Evolutionary conservation across 2,888 invertebrate genomes (phyloP), one percentile per base, ranked within the genome.

Genomic region (Didymodactylos carnosus): DNA sequence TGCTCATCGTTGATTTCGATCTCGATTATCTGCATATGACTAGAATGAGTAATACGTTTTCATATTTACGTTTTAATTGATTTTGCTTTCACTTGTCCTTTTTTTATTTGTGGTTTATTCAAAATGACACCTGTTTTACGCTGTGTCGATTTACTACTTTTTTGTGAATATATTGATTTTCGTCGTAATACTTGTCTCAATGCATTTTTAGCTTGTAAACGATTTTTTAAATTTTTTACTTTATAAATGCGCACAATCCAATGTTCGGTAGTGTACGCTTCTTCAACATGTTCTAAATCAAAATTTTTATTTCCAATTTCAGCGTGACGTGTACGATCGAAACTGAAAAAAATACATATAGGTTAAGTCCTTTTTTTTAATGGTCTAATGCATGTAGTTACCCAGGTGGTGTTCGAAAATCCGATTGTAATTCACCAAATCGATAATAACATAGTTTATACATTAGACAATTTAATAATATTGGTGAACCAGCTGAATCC

Each of bases 221-320:
- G 87, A 85, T 97, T 97, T 78, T 89, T 88, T 73, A 91, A 90
- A 83, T 94, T 94, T 84, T 94, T 94, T 77, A 97, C 95, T 75
- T 79, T 90, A 87, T 95, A 97, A 85, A 97, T 92, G 80, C 97
- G 87, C 72, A 97, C 95, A 75, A 97, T 88, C 97, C 97, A 97
- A 85, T 97, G 95, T 84, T 97, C 95, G 2, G 94, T 91, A 53
- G 95, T 94, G 83, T 94, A 97, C 3, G 95, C 94, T 84, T 97
- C 95, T 83, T 97, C 95, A 77, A 97, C 86, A 84, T 94, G 94
- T 5, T 91, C 93, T 78, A 97, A 87, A 78, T 91, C 89, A 84
- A 95, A 93, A 82, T 95, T 91, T 84, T 94, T 91, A 85, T 93
- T 91, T 73, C 95, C 95, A 78, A 97, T 97, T 79, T 95, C 89